Evolutionary conservation across 2,113 vertebrate species (phyloP).

Genomic region (Phylloscopus whistleri): DNA sequence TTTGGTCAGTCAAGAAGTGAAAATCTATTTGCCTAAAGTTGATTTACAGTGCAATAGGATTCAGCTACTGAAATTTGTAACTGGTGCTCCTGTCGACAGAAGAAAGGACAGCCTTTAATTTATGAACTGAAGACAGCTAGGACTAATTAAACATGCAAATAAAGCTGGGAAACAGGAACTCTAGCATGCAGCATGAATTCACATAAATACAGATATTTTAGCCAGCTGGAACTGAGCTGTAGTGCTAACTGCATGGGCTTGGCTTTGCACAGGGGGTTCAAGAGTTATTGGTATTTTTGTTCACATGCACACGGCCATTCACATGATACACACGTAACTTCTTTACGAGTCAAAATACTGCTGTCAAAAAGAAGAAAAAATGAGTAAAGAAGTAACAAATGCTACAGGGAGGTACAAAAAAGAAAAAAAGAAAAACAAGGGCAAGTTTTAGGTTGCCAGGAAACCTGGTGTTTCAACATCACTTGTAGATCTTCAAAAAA

Average conservation of each 20-base stretch:
- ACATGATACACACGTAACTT: neutral
- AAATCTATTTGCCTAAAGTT: neutral
- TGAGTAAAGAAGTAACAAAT: neutral
- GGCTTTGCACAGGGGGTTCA: neutral
- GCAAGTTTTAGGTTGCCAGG: neutral
- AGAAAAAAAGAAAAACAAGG: neutral
- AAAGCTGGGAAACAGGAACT: conserved; percentile 6
- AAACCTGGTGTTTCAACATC: neutral
- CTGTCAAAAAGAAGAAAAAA: neutral
- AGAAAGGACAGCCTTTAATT: neutral
- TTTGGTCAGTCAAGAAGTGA: neutral
- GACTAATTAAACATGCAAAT: neutral
- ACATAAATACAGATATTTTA: conserved; percentile 18
- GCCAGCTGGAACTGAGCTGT: neutral
- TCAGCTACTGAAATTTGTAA: neutral
- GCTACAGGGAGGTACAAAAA: neutral
- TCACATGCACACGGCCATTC: neutral
- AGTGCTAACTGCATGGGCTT: neutral
- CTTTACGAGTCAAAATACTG: neutral
- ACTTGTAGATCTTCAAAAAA: neutral
- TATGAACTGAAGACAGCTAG: neutral
- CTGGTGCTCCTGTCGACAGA: neutral
- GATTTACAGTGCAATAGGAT: neutral
- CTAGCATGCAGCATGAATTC: neutral
- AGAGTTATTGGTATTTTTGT: neutral